Conservation (phyloP, 2,888 invertebrate species). For the Lasiommata megera region DNA sequence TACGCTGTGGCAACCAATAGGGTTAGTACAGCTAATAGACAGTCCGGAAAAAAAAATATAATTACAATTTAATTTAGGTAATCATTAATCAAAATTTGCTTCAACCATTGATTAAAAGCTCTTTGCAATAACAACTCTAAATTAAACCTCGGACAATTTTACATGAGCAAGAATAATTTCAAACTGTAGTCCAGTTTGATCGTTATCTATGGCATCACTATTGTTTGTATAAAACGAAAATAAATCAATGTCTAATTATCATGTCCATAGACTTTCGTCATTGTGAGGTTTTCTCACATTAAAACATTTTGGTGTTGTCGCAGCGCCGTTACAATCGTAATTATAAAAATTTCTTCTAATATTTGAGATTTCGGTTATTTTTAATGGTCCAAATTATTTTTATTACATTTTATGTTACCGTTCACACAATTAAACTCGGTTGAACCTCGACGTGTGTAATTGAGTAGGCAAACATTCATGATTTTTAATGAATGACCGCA, state of each 20-base stretch:
- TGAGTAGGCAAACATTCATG: conserved; percentile 41
- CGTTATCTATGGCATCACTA: conserved; percentile 19
- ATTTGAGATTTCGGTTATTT: conserved; percentile 38
- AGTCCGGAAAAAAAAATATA: too few relatives aligned
- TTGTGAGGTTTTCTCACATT: conserved; percentile 41
- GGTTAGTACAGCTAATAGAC: too few relatives aligned
- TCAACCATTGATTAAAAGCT: too few relatives aligned
- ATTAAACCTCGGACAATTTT: conserved; percentile 9
- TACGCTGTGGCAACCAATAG: too few relatives aligned
- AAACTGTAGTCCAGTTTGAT: conserved; percentile 21
- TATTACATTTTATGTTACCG: conserved; percentile 37
- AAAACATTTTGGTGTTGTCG: conserved; percentile 34
- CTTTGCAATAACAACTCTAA: conserved; percentile 8
- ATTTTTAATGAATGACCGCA: conserved; percentile 53
- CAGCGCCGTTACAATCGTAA: conserved; percentile 37
- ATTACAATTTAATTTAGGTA: too few relatives aligned
- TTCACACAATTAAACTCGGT: conserved; percentile 43
- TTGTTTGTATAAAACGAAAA: conserved; percentile 28
- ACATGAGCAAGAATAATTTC: conserved; percentile 17
- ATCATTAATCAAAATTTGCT: too few relatives aligned
- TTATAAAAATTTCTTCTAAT: conserved; percentile 42
- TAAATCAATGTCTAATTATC: conserved; percentile 36
- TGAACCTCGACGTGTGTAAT: conserved; percentile 39
- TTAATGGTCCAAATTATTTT: conserved; percentile 41
- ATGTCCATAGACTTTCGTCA: conserved; percentile 28